phyloP scores from a whole-genome alignment of 2,797 vertebrate genomes.

The Pangasius macronema region DNA sequence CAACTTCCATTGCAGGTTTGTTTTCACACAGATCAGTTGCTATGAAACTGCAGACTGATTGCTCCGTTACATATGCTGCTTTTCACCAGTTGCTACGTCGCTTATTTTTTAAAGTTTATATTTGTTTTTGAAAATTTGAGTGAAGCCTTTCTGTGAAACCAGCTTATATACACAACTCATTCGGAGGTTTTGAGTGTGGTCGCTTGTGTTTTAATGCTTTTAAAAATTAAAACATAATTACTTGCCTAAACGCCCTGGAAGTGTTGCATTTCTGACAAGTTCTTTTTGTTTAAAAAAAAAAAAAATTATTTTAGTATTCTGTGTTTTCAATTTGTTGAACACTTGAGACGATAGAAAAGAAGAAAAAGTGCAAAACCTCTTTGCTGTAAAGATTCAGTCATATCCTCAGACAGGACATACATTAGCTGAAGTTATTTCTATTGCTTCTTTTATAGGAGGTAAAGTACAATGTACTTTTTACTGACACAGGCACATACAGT shows the following conservation, averaged over 20 bases:
- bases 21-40: background rate
- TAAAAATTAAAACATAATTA: background rate
- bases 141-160: background rate
- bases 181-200: background rate
- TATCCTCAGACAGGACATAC: too few relatives aligned
- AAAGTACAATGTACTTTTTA: too few relatives aligned
- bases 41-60: background rate
- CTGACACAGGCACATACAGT: too few relatives aligned
- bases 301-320: background rate
- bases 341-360: background rate
- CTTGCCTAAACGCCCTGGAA: background rate
- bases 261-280: background rate
- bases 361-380: background rate
- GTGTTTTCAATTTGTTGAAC: background rate
- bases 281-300: background rate
- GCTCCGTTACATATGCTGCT: background rate
- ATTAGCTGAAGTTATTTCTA: too few relatives aligned
- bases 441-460: too few relatives aligned
- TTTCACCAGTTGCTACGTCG: background rate
- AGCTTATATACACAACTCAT: background rate
- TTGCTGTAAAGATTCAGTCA: too few relatives aligned
- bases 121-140: background rate
- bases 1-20: background rate
- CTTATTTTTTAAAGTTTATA: background rate
- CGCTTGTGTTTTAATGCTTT: background rate